A percentile compares a stretch with the other conserved stretches of the same genome.
These are phyloP conservation scores for Sebastes steindachneri DNA, from an alignment of 2,797 vertebrate species.

Conservation along the genomic window DNA sequence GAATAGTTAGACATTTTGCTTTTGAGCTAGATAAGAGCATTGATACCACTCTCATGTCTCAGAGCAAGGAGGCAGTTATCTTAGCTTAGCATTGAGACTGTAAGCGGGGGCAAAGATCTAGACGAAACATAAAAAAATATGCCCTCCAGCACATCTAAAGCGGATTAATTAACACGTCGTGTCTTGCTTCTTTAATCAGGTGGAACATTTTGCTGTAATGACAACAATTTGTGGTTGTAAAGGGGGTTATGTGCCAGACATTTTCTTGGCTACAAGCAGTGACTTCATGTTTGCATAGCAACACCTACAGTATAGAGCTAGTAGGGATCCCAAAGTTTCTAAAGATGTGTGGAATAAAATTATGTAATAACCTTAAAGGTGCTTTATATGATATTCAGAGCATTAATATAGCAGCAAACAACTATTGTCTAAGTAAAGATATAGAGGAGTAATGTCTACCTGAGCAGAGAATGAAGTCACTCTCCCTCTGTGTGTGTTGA, in stretches of 20 bases:
- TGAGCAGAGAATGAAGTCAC: too few relatives aligned
- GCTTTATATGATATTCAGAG: too few relatives aligned
- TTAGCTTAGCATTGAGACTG: background rate
- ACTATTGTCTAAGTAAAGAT: too few relatives aligned
- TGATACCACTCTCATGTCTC: background rate
- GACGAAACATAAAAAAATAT: background rate
- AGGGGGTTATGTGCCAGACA: background rate
- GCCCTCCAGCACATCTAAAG: background rate
- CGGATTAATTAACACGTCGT: conserved; percentile 13
- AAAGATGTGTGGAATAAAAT: background rate
- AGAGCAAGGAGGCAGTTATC: background rate
- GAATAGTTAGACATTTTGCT: background rate
- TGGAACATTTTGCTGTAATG: background rate
- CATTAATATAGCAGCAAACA: too few relatives aligned
- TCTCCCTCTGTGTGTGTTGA: too few relatives aligned
- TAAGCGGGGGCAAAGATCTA: background rate
- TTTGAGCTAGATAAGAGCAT: background rate
- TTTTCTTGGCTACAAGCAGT: conserved; percentile 7
- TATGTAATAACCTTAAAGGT: background rate
- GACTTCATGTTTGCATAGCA: background rate
- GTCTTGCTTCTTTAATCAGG: conserved; percentile 16
- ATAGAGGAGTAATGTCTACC: too few relatives aligned
- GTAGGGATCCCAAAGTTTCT: background rate
- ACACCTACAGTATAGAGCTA: background rate
- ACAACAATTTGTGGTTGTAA: conserved; percentile 30